phyloP scores from a whole-genome alignment of 2,797 vertebrate genomes.

The Hippoglossus hippoglossus region DNA sequence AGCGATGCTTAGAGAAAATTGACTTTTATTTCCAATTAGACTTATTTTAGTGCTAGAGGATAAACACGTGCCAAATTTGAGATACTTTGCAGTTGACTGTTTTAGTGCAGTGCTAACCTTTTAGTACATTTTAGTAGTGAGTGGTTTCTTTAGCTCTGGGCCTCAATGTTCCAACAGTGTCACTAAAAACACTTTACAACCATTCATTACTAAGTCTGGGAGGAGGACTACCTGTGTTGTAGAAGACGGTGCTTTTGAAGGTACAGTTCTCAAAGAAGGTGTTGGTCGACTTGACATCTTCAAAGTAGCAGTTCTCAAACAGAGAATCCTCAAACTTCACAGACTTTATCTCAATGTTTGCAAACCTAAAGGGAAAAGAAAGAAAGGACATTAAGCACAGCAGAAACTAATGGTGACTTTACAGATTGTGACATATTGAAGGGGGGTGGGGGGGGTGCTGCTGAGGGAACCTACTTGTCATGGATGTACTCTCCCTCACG shows the following conservation, averaged over 20 bases:
- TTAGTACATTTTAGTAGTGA: neutral
- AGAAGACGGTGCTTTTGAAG: conserved; percentile 91
- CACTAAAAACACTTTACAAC: neutral
- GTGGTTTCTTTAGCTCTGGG: neutral
- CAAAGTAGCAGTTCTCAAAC: conserved; percentile 96
- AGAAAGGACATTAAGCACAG: neutral
- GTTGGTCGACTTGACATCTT: conserved; percentile 92
- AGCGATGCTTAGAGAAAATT: neutral
- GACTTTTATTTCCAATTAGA: neutral
- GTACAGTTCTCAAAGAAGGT: conserved; percentile 98
- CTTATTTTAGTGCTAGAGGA: neutral
- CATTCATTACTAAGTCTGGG: neutral
- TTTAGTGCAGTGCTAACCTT: neutral
- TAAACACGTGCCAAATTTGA: neutral
- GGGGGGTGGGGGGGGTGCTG: too few species aligned
- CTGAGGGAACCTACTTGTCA: conserved; percentile 86
- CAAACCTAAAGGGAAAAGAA: conserved; percentile 84
- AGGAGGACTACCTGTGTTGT: conserved; percentile 89
- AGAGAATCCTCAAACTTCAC: conserved; percentile 93
- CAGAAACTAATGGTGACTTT: neutral
- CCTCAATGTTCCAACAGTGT: neutral
- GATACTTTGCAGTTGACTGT: neutral
- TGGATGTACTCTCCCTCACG: conserved; percentile 91
- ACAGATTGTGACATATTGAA: neutral
- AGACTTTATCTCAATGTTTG: conserved; percentile 93